phyloP scores from a whole-genome alignment of 2,888 invertebrate genomes.

The Ormyrus nitidulus region DNA sequence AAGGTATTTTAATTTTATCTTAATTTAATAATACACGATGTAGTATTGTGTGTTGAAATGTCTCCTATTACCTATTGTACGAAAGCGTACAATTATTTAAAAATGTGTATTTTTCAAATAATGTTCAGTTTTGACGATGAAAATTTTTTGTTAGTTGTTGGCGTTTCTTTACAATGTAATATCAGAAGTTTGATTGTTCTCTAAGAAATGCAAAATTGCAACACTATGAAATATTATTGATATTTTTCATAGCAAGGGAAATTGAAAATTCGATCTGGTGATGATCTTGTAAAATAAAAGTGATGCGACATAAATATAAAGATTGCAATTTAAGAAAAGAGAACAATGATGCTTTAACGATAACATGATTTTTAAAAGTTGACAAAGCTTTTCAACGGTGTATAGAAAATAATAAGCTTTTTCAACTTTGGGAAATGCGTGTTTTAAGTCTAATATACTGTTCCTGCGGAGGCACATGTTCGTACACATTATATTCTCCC shows the following conservation, averaged over 20 bases:
- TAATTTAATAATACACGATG: no score
- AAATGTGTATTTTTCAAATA: constrained; percentile 6
- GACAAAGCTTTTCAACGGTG: neutral
- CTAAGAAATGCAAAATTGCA: neutral
- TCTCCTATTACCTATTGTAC: neutral
- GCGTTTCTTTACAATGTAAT: neutral
- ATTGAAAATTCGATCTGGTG: no score
- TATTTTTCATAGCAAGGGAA: no score
- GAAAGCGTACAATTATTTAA: neutral
- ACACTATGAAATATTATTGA: neutral
- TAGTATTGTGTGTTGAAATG: neutral
- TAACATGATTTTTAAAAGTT: constrained; percentile 12
- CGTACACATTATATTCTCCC: constrained; percentile 18
- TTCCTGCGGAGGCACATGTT: constrained; percentile 35
- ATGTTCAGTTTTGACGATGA: constrained; percentile 35
- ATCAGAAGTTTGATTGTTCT: constrained; percentile 23
- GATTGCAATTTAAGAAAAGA: neutral
- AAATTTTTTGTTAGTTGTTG: constrained; percentile 19
- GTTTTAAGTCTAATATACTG: constrained; percentile 23
- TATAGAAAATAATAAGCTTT: neutral
- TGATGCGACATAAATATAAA: no score
- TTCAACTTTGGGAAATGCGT: neutral
- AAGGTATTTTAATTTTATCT: no score
- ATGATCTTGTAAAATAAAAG: no score
- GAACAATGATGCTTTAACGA: constrained; percentile 7